These are phyloP conservation scores for Lepidocyrtinus sp. DNA, from an alignment of 2,888 invertebrate species.

Conservation along the genomic window DNA sequence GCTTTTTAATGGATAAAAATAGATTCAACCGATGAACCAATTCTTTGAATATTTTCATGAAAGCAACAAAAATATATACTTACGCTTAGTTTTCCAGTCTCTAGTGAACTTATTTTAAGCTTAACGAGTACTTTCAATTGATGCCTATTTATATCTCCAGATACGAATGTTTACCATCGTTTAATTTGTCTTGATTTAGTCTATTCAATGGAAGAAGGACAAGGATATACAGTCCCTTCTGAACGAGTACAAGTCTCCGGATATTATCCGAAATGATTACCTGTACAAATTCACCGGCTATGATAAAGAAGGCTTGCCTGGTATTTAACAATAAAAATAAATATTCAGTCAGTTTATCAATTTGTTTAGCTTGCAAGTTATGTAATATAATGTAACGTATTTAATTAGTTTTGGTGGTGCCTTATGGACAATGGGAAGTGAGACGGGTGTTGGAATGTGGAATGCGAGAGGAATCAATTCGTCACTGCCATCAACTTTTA, in stretches of 20 bases:
- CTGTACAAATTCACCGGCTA: slow-evolving; percentile 51
- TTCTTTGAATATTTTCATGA: too few relatives aligned
- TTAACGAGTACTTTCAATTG: too few relatives aligned
- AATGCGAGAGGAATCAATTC: slow-evolving; percentile 43
- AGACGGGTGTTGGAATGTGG: slow-evolving; percentile 48
- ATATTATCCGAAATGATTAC: slow-evolving; percentile 47
- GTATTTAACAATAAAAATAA: slow-evolving; percentile 24
- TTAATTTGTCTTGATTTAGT: slow-evolving; percentile 21
- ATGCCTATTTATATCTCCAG: too few relatives aligned
- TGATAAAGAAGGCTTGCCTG: slow-evolving; percentile 52
- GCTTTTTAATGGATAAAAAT: too few relatives aligned
- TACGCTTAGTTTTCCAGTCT: too few relatives aligned
- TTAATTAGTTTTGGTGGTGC: slow-evolving; percentile 49
- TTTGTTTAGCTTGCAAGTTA: too few relatives aligned
- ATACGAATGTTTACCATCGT: neutral
- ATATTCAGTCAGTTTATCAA: neutral
- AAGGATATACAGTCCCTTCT: slow-evolving; percentile 38
- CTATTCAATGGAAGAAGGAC: slow-evolving; percentile 45
- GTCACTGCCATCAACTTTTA: slow-evolving; percentile 52
- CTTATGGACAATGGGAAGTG: slow-evolving; percentile 60
- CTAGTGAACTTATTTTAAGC: too few relatives aligned
- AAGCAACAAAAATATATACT: too few relatives aligned
- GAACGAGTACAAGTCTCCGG: slow-evolving; percentile 50
- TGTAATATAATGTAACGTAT: too few relatives aligned
- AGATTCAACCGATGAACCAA: too few relatives aligned